phyloP scores from a whole-genome alignment of 2,113 vertebrate species.

The Lophius piscatorius region DNA sequence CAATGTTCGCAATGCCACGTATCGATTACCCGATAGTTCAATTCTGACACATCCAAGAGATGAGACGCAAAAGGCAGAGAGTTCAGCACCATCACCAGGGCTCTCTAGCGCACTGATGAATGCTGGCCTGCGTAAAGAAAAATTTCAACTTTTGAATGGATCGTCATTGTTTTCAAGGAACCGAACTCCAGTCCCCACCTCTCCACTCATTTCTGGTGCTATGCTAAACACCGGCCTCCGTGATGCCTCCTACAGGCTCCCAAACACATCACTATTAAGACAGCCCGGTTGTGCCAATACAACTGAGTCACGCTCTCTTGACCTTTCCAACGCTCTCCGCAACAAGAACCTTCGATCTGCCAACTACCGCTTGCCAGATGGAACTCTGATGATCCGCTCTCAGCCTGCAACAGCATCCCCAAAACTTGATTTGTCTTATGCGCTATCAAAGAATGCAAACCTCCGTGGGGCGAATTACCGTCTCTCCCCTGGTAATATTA shows the following conservation, averaged over 20 bases:
- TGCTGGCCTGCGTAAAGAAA: conserved; percentile 58
- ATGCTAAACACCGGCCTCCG: conserved; percentile 66
- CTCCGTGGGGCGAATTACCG: conserved; percentile 67
- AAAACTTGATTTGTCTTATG: conserved; percentile 64
- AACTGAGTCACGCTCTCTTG: conserved; percentile 43
- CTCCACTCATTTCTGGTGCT: conserved; percentile 72
- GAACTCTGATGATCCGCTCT: conserved; percentile 52
- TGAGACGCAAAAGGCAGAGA: conserved; percentile 33
- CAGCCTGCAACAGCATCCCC: conserved; percentile 30
- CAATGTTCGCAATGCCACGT: conserved; percentile 62
- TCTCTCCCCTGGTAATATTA: conserved; percentile 63
- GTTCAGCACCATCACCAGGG: conserved; percentile 38
- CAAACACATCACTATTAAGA: conserved; percentile 49
- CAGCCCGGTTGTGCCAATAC: conserved; percentile 41
- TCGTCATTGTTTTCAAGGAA: conserved; percentile 61
- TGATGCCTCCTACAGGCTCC: conserved; percentile 75
- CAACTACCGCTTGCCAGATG: conserved; percentile 63
- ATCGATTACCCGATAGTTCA: conserved; percentile 66
- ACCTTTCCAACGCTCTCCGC: conserved; percentile 67
- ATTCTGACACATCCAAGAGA: conserved; percentile 42
- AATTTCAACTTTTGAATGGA: conserved; percentile 65
- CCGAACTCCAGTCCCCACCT: conserved; percentile 40
- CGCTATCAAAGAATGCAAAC: conserved; percentile 69
- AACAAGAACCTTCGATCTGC: conserved; percentile 61
- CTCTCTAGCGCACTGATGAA: conserved; percentile 64